These are phyloP conservation scores for Sarcophaga rosellei DNA, from an alignment of 2,888 invertebrate genomes.

Conservation along the genomic window DNA sequence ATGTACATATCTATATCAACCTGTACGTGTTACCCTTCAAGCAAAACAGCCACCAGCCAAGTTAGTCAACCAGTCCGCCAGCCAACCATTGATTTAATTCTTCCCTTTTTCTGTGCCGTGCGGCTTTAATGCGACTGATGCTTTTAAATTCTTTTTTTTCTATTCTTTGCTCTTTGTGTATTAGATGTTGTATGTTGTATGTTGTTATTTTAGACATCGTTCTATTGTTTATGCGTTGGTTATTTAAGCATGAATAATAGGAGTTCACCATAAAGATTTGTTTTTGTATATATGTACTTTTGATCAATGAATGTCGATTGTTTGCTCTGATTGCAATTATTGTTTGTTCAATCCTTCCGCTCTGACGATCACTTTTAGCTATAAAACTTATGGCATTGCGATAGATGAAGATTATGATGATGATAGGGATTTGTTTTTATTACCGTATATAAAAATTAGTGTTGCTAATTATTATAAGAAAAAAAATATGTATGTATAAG, in stretches of 20 bases:
- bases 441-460: neutral
- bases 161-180: no score
- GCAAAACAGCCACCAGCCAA: constrained; percentile 30
- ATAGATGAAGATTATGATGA: constrained; percentile 14
- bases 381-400: constrained; percentile 24
- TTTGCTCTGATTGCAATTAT: constrained; percentile 51
- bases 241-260: constrained; percentile 56
- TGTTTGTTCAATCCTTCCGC: constrained; percentile 25
- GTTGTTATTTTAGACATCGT: constrained; percentile 25
- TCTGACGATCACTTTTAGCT: constrained; percentile 1
- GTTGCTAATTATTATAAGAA: neutral
- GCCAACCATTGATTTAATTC: constrained; percentile 50
- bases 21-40: constrained; percentile 63
- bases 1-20: constrained; percentile 46
- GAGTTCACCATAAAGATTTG: constrained; percentile 31
- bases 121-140: constrained; percentile 34
- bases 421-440: neutral
- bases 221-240: constrained; percentile 28
- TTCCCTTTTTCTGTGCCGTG: constrained; percentile 32
- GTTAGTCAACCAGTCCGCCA: constrained; percentile 12
- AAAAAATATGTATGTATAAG: no score
- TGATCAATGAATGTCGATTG: constrained; percentile 43
- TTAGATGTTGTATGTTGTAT: no score
- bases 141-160: neutral
- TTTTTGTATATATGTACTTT: constrained; percentile 22